Base-by-base conservation (phyloP, 2,113 vertebrate species). In the Pardalotus punctatus region DNA sequence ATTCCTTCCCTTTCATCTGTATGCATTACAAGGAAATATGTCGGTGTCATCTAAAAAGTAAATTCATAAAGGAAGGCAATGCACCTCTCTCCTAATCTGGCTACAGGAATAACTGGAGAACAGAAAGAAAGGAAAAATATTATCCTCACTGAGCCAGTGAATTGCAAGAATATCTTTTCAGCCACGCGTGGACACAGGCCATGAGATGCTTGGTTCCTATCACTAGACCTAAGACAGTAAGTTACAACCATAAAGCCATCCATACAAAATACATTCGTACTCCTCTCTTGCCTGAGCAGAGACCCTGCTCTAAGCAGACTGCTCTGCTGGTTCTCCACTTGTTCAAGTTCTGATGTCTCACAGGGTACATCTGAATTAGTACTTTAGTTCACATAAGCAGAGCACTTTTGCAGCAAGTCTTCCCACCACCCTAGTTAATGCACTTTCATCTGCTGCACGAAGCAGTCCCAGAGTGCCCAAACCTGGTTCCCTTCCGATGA, bases 261-360 rank as follows among this genome's bases (percentile, higher is more conserved):
- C 9, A 3, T 21, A 67, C 48, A 74, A 72, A 84, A 81, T 7
- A 45, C 29, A 83, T 25, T 92, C 15, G 64, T 42, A 47, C 35
- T 86, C 43, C 25, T 28, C 38, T 78, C 65, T 17, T 3, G 3
- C 40, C 86, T 62, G n/a, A 86, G 38, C 62, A 85, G 47, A 70
- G 31, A 25, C 48, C 53, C 14, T 0, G 0, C 40, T 56, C 15
- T 21, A 76, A 81, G 42, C 28, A 3, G 7, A 40, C 22, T 54
- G 33, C 27, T 74, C 51, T 1, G 1, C n/a, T 76, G 35, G 40
- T 14, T 65, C 42, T 47, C 48, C 1, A 0, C 66, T 58, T 28
- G n/a, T n/a, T 29, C 45, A 90, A 9, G n/a, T 40, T 70, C 56
- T 27, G 27, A 51, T 25, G 45, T 35, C 38, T 76, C 74, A 54